phyloP scores from a whole-genome alignment of 1,140 invertebrate genomes.

The Bombus pascuorum region DNA sequence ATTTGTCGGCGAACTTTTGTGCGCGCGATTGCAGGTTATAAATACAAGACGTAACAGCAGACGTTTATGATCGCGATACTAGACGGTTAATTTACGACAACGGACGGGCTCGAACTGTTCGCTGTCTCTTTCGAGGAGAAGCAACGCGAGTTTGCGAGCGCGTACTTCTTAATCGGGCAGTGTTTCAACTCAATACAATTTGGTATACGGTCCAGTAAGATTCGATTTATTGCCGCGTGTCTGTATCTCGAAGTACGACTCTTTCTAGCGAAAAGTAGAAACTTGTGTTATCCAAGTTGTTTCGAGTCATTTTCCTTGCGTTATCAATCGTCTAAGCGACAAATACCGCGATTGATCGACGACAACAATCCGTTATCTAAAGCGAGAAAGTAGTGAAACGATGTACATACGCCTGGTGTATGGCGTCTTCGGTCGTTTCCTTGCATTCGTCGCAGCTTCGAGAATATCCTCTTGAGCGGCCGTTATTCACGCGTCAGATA shows the following conservation, averaged over 20 bases:
- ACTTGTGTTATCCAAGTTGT: background rate
- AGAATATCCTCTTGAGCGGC: background rate
- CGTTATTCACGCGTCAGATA: background rate
- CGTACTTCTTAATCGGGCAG: background rate
- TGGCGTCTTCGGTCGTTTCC: background rate
- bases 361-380: background rate
- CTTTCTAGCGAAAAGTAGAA: background rate
- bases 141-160: background rate
- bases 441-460: background rate
- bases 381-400: background rate
- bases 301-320: background rate
- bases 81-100: slow-evolving; percentile 56
- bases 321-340: background rate
- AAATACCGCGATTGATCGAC: background rate
- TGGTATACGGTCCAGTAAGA: no score
- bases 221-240: background rate
- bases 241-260: background rate
- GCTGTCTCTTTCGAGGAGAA: background rate
- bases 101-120: background rate
- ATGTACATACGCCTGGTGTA: no score
- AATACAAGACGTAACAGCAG: slow-evolving; percentile 54
- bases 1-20: slow-evolving; percentile 63
- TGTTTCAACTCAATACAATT: background rate
- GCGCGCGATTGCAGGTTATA: slow-evolving; percentile 55
- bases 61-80: slow-evolving; percentile 57